Conservation (phyloP, 2,113 vertebrate species). For the Dipodomys spectabilis region DNA sequence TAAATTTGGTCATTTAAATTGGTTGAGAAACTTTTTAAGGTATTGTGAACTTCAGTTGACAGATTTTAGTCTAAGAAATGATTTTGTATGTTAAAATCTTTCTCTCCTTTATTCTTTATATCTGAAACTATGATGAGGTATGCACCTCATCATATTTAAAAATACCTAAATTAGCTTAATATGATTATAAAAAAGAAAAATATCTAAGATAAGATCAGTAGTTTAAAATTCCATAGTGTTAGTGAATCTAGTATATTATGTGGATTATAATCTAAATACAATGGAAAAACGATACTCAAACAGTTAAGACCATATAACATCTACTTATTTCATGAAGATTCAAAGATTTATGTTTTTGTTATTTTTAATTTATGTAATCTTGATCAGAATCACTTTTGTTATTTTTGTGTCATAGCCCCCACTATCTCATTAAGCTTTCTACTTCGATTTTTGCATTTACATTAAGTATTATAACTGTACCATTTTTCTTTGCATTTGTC, state of each 20-base stretch:
- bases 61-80: slow-evolving; percentile 64
- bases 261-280: slow-evolving; percentile 39
- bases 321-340: slow-evolving; percentile 35
- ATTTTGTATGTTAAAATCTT: slow-evolving; percentile 72
- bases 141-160: slow-evolving; percentile 10
- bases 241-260: slow-evolving; percentile 49
- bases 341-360: too few species aligned
- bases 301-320: slow-evolving; percentile 12
- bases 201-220: slow-evolving; percentile 42
- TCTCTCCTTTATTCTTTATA: slow-evolving; percentile 66
- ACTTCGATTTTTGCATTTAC: too few species aligned
- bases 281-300: background rate
- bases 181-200: slow-evolving; percentile 62
- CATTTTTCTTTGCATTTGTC: too few species aligned
- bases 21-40: slow-evolving; percentile 49
- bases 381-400: too few species aligned
- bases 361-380: too few species aligned
- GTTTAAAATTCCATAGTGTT: slow-evolving; percentile 56
- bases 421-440: too few species aligned
- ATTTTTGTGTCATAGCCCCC: too few species aligned
- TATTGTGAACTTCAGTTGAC: slow-evolving; percentile 58
- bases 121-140: slow-evolving; percentile 72
- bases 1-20: slow-evolving; percentile 68
- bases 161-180: slow-evolving; percentile 65
- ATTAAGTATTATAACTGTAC: too few species aligned